These are phyloP conservation scores for Palythoa grandiflora DNA, from an alignment of 92 coral and sea anemone species.

Conservation along the genomic window DNA sequence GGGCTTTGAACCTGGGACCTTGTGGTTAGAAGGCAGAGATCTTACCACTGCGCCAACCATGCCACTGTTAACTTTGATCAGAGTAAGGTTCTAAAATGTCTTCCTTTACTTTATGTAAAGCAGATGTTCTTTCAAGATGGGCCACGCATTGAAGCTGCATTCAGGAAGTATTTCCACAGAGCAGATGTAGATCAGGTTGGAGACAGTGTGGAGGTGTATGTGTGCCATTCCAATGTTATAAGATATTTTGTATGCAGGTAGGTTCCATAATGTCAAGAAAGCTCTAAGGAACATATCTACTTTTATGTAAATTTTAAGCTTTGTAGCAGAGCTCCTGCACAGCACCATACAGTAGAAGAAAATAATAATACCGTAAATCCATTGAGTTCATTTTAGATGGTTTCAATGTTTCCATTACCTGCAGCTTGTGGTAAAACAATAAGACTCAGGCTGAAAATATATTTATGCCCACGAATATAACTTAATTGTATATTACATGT, in stretches of 20 bases:
- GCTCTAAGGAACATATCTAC: background rate
- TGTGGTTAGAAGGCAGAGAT: no score
- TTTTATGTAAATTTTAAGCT: background rate
- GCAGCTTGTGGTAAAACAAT: no score
- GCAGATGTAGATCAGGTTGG: slow-evolving; percentile 92
- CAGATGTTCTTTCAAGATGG: slow-evolving; percentile 95
- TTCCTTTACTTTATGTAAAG: slow-evolving; percentile 28
- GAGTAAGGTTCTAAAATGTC: background rate
- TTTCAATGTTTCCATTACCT: no score
- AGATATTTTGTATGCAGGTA: slow-evolving; percentile 98
- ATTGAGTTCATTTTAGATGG: no score
- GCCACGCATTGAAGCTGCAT: slow-evolving; percentile 98
- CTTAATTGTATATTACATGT: no score
- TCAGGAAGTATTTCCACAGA: slow-evolving; percentile 93
- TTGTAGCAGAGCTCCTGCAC: no score
- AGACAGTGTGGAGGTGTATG: slow-evolving; percentile 89
- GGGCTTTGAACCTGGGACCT: no score
- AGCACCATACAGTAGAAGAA: no score
- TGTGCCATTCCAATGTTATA: slow-evolving; percentile 98
- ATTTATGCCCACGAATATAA: no score
- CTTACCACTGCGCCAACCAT: no score
- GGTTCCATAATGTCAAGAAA: background rate
- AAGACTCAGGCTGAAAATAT: no score
- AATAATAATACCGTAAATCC: no score
- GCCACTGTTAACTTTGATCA: background rate